phyloP scores from a whole-genome alignment of 2,888 invertebrate species.

The Monochamus alternatus region DNA sequence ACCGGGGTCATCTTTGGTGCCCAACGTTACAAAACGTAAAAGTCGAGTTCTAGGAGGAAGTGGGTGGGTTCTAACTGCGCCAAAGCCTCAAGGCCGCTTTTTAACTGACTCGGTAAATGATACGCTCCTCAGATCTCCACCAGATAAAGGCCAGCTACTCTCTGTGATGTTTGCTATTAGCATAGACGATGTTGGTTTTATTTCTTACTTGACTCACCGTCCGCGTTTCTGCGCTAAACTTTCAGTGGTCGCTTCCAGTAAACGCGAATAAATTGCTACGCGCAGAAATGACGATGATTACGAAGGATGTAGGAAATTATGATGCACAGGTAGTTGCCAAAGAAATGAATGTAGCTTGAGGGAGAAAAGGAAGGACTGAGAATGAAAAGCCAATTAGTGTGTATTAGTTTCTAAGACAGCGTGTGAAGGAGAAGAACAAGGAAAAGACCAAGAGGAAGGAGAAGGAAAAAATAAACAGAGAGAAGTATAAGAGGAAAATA shows the following conservation, averaged over 20 bases:
- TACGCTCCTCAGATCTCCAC: slow-evolving; percentile 53
- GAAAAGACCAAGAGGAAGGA: too few species aligned
- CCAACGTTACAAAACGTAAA: slow-evolving; percentile 49
- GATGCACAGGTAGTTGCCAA: neutral
- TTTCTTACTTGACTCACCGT: slow-evolving; percentile 30
- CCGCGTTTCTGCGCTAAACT: neutral
- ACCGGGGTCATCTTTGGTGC: slow-evolving; percentile 54
- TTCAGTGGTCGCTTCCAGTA: slow-evolving; percentile 21
- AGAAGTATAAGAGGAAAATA: too few species aligned
- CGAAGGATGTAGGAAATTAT: neutral
- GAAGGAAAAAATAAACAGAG: too few species aligned
- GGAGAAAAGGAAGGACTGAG: neutral
- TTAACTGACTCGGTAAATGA: slow-evolving; percentile 58
- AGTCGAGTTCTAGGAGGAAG: slow-evolving; percentile 60
- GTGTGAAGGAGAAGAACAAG: too few species aligned
- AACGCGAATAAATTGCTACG: slow-evolving; percentile 8
- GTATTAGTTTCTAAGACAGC: too few species aligned
- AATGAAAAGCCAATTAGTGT: neutral
- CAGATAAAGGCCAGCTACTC: slow-evolving; percentile 51
- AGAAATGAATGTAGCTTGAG: neutral
- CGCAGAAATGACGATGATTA: neutral
- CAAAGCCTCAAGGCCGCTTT: slow-evolving; percentile 56
- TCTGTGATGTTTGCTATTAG: slow-evolving; percentile 48
- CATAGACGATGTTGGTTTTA: slow-evolving; percentile 44
- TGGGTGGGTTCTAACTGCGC: slow-evolving; percentile 65